phyloP scores from a whole-genome alignment of 2,797 vertebrate species.

The Microctenopoma lineatum region DNA sequence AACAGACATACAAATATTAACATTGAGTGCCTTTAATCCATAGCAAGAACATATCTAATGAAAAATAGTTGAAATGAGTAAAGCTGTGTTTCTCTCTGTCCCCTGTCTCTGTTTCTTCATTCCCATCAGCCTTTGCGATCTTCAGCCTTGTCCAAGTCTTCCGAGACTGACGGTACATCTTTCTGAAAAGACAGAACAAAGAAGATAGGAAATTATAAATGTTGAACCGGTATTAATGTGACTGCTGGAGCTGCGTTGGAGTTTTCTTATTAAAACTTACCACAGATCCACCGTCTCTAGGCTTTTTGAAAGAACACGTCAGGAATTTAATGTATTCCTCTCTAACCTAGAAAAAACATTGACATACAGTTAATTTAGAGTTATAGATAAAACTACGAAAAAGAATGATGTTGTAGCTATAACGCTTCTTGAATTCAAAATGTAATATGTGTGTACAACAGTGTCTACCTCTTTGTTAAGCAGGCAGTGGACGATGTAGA shows the following conservation, averaged over 20 bases:
- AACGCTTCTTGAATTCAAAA: background rate
- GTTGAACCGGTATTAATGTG: no score
- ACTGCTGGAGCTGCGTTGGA: background rate
- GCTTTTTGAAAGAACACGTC: slow-evolving; percentile 31
- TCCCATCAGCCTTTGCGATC: background rate
- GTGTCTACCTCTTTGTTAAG: slow-evolving; percentile 77
- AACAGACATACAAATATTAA: background rate
- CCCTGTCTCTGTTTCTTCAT: background rate
- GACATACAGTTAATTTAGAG: no score
- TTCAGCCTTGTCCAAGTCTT: slow-evolving; percentile 35
- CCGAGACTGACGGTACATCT: slow-evolving; percentile 19
- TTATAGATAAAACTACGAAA: no score
- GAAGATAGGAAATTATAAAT: no score
- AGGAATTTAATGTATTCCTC: slow-evolving; percentile 66
- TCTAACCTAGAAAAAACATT: slow-evolving; percentile 39
- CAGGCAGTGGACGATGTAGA: slow-evolving; percentile 79
- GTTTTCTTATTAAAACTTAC: slow-evolving; percentile 31
- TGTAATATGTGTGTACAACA: background rate
- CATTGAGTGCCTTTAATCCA: background rate
- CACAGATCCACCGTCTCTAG: slow-evolving; percentile 21
- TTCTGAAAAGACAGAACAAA: slow-evolving; percentile 13
- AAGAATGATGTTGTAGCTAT: no score
- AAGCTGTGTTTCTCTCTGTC: background rate
- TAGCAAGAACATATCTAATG: background rate
- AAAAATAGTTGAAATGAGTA: background rate